Evolutionary conservation across 2,888 invertebrate species (phyloP), one percentile per base, ranked within the genome.

Genomic region (Zygogramma bicolorata): DNA sequence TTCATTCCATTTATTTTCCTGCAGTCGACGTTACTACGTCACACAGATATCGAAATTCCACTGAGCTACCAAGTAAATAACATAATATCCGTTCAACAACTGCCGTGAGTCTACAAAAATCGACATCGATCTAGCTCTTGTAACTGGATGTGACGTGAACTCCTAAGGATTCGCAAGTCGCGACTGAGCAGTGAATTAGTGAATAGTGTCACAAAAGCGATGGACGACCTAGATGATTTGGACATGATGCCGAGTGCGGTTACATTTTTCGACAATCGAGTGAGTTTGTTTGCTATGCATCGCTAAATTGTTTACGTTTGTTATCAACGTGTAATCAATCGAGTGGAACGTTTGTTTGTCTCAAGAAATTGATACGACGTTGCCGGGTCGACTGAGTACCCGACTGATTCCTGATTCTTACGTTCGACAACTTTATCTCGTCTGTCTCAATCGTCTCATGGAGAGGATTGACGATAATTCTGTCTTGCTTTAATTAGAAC

Each of bases 231-330:
- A 13, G 8, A 60, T 18, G 76, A 79, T 27, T 76, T 76, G 60
- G 77, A 80, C 69, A 84, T 85, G 84, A 71, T 81, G 27, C 83
- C 84, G 10, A 84, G 84, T 79, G 80, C 82, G 58, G 81, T 84
- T 67, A 82, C 83, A 22, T 83, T 82, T 68, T 58, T 77, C 34
- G 81, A 84, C 53, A 78, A 81, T 69, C 76, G 81, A 65, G 85
- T 85, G 80, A 82, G 85, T 82, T 53, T 25, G 10, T 49, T 46
- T 40, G n/a, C n/a, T n/a, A n/a, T 60, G 10, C 31, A 20, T 13
- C 27, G 31, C 34, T 20, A 20, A 53, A 3, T 34, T 38, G 46
- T 27, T 27, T 15, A 29, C 40, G 5, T 18, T 27, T 34, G 49
- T 42, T 34, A 38, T 65, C 49, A 53, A 22, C 27, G 15, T n/a